Conservation (phyloP, 2,888 invertebrate genomes). For the Candidula unifasciata region DNA sequence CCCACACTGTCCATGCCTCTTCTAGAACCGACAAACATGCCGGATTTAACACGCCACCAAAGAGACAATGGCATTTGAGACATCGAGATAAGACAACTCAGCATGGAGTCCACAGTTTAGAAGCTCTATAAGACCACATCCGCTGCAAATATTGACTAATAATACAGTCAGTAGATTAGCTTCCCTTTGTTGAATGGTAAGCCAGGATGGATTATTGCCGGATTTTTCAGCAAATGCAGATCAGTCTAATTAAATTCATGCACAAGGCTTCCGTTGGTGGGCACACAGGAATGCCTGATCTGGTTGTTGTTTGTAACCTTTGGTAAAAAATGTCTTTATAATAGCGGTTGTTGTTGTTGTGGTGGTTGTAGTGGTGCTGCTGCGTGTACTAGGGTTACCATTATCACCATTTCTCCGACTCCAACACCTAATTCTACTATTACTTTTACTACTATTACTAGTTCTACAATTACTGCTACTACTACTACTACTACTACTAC, state of each 20-base stretch:
- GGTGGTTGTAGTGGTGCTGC: slow-evolving; percentile 9
- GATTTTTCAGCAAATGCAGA: not conserved
- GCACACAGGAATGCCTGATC: too few species aligned
- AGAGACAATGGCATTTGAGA: too few species aligned
- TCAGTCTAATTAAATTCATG: not conserved
- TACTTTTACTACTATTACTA: slow-evolving; percentile 45
- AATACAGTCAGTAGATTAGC: slow-evolving; percentile 3
- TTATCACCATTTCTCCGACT: not conserved
- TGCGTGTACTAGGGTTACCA: not conserved
- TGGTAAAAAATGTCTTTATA: too few species aligned
- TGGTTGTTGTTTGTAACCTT: too few species aligned
- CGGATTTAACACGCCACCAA: too few species aligned
- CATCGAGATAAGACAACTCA: too few species aligned
- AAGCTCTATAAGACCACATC: not conserved
- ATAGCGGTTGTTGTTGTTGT: too few species aligned
- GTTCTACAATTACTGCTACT: slow-evolving; percentile 33
- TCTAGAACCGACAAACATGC: too few species aligned
- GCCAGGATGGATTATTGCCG: not conserved
- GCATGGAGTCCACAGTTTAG: too few species aligned
- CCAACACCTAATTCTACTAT: slow-evolving; percentile 28
- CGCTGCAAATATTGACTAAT: not conserved
- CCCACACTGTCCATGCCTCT: too few species aligned
- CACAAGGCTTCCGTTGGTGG: not conserved
- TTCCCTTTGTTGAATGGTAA: not conserved
- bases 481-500: slow-evolving; percentile 32